Evolutionary conservation across 2,113 vertebrate genomes (phyloP).

Genomic region (Python bivittatus): DNA sequence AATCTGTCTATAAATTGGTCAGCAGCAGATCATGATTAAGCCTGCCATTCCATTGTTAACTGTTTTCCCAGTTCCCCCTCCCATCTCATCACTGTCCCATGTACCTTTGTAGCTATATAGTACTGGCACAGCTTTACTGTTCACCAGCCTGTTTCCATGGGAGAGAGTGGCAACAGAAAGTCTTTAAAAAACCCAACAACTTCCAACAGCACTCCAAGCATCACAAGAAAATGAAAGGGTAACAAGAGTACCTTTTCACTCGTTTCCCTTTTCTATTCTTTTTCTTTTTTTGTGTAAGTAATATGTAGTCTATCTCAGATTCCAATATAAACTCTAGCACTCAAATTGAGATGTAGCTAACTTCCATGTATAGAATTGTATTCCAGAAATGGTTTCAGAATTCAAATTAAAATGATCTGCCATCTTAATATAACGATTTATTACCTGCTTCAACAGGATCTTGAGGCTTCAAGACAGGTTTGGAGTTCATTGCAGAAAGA

Average conservation of each 20-base stretch:
- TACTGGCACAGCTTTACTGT: no score
- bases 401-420: no score
- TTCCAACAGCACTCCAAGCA: neutral
- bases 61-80: neutral
- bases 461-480: neutral
- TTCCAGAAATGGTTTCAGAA: neutral
- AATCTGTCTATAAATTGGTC: neutral
- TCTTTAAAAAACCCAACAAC: neutral
- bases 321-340: neutral
- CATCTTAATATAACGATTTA: neutral
- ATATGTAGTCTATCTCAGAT: neutral
- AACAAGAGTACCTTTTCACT: neutral
- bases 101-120: neutral
- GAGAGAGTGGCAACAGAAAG: neutral
- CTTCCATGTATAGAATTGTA: neutral
- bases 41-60: neutral
- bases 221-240: neutral
- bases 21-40: neutral
- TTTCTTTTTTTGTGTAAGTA: neutral
- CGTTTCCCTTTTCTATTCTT: neutral
- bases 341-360: neutral
- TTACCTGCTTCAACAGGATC: neutral
- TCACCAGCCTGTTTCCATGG: neutral
- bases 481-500: neutral
- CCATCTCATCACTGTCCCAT: neutral